Conservation (phyloP, 2,113 vertebrate genomes). For the Artemisiospiza belli region DNA sequence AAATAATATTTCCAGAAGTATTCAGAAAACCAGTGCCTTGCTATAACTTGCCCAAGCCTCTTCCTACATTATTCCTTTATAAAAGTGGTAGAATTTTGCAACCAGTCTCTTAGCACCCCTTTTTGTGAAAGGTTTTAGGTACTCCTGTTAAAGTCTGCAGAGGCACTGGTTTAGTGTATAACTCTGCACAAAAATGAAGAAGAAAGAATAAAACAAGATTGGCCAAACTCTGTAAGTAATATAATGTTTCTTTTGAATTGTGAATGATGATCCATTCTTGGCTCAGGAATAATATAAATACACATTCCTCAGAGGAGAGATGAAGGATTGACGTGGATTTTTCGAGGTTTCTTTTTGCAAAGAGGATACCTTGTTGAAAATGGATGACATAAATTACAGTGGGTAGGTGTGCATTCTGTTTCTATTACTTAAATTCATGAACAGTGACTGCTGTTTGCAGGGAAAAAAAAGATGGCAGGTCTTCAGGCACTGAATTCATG, state of each 20-base stretch:
- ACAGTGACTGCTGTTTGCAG: neutral
- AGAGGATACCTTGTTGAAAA: conserved; percentile 30
- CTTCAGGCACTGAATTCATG: neutral
- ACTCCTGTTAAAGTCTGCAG: neutral
- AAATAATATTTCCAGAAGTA: neutral
- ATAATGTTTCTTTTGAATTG: neutral
- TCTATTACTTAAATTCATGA: neutral
- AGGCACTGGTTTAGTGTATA: neutral
- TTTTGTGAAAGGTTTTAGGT: neutral
- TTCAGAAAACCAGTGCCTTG: neutral
- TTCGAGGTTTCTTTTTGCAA: neutral
- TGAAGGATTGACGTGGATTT: conserved; percentile 11
- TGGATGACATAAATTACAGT: neutral
- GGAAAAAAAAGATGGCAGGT: neutral
- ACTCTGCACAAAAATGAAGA: neutral
- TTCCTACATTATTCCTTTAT: neutral
- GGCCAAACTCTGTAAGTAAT: neutral
- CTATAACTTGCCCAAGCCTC: neutral
- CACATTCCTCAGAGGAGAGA: conserved; percentile 16
- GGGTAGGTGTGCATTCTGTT: neutral
- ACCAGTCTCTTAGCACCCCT: neutral
- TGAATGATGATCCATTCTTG: conserved; percentile 49
- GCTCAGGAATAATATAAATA: conserved; percentile 36
- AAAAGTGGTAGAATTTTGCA: neutral
- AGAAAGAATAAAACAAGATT: neutral